These are phyloP conservation scores for Triplophysa dalaica DNA, from an alignment of 2,113 vertebrate species.

Conservation along the genomic window DNA sequence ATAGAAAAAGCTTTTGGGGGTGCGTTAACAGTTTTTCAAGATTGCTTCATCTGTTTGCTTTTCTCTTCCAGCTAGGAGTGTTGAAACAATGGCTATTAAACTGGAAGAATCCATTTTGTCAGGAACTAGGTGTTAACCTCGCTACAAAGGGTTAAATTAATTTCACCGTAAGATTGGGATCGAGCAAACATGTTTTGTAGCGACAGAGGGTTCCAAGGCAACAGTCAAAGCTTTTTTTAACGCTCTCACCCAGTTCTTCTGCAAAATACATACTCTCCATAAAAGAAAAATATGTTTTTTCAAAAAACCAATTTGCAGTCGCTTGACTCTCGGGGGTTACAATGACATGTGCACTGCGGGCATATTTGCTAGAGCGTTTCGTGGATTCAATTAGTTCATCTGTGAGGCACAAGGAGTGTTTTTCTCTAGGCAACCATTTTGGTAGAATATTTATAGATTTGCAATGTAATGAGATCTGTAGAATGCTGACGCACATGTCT, in stretches of 20 bases:
- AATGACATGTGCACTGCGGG: slow-evolving; percentile 25
- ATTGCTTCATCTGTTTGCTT: slow-evolving; percentile 5
- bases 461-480: slow-evolving; percentile 47
- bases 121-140: slow-evolving; percentile 11
- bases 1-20: neutral
- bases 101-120: neutral
- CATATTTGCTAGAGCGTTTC: slow-evolving; percentile 42
- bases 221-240: slow-evolving; percentile 18
- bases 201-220: slow-evolving; percentile 4
- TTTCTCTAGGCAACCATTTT: slow-evolving; percentile 47
- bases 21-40: neutral
- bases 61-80: neutral
- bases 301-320: slow-evolving; percentile 44
- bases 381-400: slow-evolving; percentile 41
- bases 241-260: neutral
- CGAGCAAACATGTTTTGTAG: slow-evolving; percentile 22
- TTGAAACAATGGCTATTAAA: slow-evolving; percentile 12
- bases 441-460: slow-evolving; percentile 54
- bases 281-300: slow-evolving; percentile 37
- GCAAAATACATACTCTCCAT: slow-evolving; percentile 25
- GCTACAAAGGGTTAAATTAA: slow-evolving; percentile 24
- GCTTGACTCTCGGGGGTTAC: slow-evolving; percentile 35
- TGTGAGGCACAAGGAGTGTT: slow-evolving; percentile 21
- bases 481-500: slow-evolving; percentile 58
- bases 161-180: slow-evolving; percentile 8